Base-by-base conservation (phyloP, 2,113 vertebrate genomes). In the Gambusia holbrooki region DNA sequence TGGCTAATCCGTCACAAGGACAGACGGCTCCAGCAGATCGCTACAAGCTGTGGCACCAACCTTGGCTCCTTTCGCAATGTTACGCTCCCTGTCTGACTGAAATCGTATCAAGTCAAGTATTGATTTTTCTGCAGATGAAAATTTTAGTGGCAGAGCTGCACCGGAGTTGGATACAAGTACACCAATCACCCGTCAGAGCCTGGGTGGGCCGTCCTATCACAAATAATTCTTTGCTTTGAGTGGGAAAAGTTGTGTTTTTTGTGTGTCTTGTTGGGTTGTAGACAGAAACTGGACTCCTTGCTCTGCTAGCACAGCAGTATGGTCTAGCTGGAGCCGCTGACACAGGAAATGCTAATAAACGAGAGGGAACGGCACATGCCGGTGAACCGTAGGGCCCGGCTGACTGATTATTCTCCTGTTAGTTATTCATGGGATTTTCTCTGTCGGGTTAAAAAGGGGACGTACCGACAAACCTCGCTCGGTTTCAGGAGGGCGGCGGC, bases 331-430 rank as follows among this genome's bases (percentile, higher is more conserved):
- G 40, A 73, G 45, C 81, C 63, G 62, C 80, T 83, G 84, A 84
- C 79, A 73, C 63, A 72, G 88, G 76, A 92, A 88, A 89, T 85
- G 86, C 84, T 82, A 83, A 91, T 89, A 83, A 92, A 90, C 76
- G 76, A 73, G 85, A 76, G 73, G 48, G 68, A 61, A 32, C 32
- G 61, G 65, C 79, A 75, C n/a, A 2, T 79, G 79, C 74, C 2
- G 62, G 54, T 22, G 13, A 66, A 64, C 62, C 81, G 79, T 60
- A 22, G 69, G 15, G 27, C 76, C 77, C 80, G 79, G 30, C 83
- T 88, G 87, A 90, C 78, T 79, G 92, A 92, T 89, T 89, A 91
- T 90, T 88, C 86, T 87, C 84, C 80, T 84, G 92, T 87, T 90
- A 84, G 87, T 89, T 89, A 93, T 91, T 93, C 85, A 91, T 91